Conservation (phyloP, 2,113 vertebrate species). For the Callospermophilus lateralis region DNA sequence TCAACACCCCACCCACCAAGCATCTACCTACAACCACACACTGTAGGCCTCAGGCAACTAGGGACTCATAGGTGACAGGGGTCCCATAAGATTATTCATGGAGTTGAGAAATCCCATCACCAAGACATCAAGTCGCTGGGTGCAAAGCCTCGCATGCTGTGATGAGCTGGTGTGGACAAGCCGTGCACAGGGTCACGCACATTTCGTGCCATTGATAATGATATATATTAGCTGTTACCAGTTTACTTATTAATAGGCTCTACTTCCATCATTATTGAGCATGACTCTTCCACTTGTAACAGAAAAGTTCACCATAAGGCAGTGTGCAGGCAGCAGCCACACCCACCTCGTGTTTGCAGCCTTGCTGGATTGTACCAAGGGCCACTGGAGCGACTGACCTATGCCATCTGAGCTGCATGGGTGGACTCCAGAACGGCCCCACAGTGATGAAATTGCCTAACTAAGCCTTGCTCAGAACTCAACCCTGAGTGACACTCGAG, state of each 20-base stretch:
- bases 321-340: background rate
- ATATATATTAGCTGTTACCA: background rate
- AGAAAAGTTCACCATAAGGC: background rate
- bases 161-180: too few species aligned
- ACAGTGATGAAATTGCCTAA: background rate
- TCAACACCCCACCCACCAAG: too few species aligned
- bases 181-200: too few species aligned
- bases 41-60: background rate
- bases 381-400: background rate
- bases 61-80: background rate
- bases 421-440: too few species aligned
- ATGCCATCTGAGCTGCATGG: background rate
- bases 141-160: too few species aligned
- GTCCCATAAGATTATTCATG: background rate
- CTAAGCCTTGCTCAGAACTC: background rate
- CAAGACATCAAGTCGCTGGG: accelerated
- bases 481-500: too few species aligned
- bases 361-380: too few species aligned
- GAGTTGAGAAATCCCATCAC: background rate
- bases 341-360: too few species aligned
- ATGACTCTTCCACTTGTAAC: background rate
- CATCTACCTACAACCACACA: background rate
- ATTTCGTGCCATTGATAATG: accelerated
- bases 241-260: background rate
- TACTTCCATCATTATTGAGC: background rate